These are phyloP conservation scores for Coenobita brevimanus DNA, from an alignment of 1,140 invertebrate genomes.

Conservation along the genomic window DNA sequence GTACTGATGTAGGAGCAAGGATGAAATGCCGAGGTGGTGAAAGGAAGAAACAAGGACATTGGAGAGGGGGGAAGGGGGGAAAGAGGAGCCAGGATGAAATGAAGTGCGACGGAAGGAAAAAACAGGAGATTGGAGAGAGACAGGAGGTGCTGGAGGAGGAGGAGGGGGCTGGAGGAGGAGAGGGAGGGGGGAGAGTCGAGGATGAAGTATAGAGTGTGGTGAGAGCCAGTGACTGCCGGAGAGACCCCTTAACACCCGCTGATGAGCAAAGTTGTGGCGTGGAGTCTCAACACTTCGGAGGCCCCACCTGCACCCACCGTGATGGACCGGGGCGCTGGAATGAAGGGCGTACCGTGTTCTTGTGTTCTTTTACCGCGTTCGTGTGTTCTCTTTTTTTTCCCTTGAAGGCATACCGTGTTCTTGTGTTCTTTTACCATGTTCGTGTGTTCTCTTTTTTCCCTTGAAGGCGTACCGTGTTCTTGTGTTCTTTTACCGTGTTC, in stretches of 20 bases:
- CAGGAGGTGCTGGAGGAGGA: not conserved
- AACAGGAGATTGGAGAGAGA: not conserved
- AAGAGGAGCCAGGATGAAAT: not conserved
- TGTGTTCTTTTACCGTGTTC: too few relatives aligned
- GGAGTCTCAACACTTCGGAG: not conserved
- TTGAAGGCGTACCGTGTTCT: too few relatives aligned
- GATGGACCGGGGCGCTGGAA: not conserved
- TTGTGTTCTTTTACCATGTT: too few relatives aligned
- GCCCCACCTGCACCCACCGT: not conserved
- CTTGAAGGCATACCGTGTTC: too few relatives aligned
- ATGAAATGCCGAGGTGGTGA: not conserved
- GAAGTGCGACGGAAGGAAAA: too few relatives aligned
- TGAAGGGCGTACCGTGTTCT: too few relatives aligned
- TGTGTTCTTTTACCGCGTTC: too few relatives aligned
- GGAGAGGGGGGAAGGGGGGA: not conserved
- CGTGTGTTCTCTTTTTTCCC: too few relatives aligned
- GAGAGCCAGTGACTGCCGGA: conserved; percentile 18
- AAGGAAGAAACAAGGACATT: not conserved
- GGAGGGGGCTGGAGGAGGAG: not conserved
- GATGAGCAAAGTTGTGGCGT: conserved; percentile 37
- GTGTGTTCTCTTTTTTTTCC: too few relatives aligned
- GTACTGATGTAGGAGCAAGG: too few relatives aligned
- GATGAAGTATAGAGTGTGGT: conserved; percentile 16
- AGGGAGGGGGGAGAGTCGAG: not conserved
- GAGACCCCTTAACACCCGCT: conserved; percentile 26